Evolutionary conservation across 2,888 invertebrate genomes (phyloP).

Genomic region (Perizoma flavofasciatum): DNA sequence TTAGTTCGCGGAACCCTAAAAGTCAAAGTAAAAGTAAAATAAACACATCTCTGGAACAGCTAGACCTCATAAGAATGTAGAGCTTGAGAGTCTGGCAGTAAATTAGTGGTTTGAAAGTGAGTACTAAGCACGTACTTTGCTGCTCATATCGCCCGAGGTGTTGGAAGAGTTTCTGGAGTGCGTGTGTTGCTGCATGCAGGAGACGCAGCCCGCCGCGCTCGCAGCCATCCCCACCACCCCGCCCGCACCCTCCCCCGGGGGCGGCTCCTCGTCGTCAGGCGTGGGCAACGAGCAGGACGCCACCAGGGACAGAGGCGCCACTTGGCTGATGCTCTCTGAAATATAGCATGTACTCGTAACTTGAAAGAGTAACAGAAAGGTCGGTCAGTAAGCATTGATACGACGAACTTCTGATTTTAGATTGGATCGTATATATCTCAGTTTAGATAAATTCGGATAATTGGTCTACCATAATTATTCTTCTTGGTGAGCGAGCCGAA

Average conservation of each 20-base stretch:
- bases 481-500: constrained; percentile 93
- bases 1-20: too few species aligned
- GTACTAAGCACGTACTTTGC: constrained; percentile 57
- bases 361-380: too few species aligned
- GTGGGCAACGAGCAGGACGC: constrained; percentile 68
- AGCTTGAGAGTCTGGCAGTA: too few species aligned
- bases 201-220: constrained; percentile 50
- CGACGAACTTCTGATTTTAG: too few species aligned
- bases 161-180: constrained; percentile 91
- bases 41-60: too few species aligned
- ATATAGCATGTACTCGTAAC: neutral
- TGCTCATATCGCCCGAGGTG: constrained; percentile 85
- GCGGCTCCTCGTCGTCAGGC: constrained; percentile 67
- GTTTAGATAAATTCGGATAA: too few species aligned
- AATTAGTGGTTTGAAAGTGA: neutral
- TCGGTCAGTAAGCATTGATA: too few species aligned
- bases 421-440: too few species aligned
- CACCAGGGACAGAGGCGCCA: constrained; percentile 60
- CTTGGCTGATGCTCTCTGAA: constrained; percentile 54
- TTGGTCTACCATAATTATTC: constrained; percentile 80
- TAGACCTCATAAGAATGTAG: too few species aligned
- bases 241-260: constrained; percentile 42
- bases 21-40: too few species aligned
- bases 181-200: constrained; percentile 77
- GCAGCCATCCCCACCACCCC: constrained; percentile 25